Conservation (phyloP, 2,113 vertebrate species). For the Ceyx melanurus region DNA sequence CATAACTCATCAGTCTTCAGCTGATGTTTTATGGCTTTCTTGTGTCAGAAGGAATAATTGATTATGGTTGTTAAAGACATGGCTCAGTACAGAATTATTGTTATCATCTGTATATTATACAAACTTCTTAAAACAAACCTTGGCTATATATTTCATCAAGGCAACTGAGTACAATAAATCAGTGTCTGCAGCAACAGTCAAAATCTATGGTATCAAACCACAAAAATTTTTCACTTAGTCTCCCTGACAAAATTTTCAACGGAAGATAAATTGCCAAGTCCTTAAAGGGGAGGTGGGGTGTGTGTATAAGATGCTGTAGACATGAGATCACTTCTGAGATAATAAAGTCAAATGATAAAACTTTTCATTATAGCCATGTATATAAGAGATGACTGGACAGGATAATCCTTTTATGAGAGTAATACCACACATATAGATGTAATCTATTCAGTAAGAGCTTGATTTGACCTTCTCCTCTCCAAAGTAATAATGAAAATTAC, state of each 20-base stretch:
- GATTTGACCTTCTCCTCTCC: background rate
- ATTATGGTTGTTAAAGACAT: background rate
- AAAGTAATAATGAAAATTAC: background rate
- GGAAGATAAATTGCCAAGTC: background rate
- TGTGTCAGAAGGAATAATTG: background rate
- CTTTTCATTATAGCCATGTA: background rate
- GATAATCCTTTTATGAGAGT: background rate
- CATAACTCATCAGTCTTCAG: constrained; percentile 24
- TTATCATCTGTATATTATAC: background rate
- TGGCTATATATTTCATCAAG: background rate
- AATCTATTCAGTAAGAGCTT: background rate
- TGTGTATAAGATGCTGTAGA: background rate
- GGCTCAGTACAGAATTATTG: constrained; percentile 1
- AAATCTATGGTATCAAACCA: background rate
- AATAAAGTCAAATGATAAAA: constrained; percentile 2
- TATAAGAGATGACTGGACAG: background rate
- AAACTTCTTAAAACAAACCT: constrained; percentile 8
- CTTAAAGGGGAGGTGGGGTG: background rate
- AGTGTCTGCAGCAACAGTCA: background rate
- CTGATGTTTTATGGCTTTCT: constrained; percentile 21
- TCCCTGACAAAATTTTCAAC: background rate
- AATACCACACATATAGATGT: background rate
- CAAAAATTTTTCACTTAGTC: background rate
- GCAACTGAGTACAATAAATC: background rate
- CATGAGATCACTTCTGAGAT: background rate